Evolutionary conservation across 1,140 invertebrate genomes (phyloP), one percentile per base, ranked within the genome.

Genomic region (Euschistus heros): DNA sequence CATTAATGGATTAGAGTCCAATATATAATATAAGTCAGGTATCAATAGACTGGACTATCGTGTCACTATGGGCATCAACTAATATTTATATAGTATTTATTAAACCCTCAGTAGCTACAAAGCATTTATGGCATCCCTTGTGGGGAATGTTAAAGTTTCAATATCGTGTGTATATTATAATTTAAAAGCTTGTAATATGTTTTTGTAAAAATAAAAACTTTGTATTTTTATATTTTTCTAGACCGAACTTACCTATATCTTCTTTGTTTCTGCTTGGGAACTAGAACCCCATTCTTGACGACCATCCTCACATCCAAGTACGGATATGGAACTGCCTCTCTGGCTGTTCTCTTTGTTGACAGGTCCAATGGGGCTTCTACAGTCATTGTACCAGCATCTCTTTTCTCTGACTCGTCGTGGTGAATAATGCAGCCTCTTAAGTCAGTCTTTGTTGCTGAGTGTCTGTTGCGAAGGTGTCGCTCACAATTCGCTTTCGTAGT

Each of bases 401-500:
- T 8, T 14, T 86, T 83, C 67, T 92, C 88, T 77, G 90, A 88
- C 0, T 84, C 87, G 0, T 88, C 87, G 76, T 92, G 89, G 71
- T 92, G 91, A 54, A 91, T 89, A 60, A 94, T 87, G 3, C 86
- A 84, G 94, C 91, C 65, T 94, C 89, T 55, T 91, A 82, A 3
- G 85, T 82, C 54, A 84, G 79, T 78, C 93, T 89, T 0, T 27
- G 66, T 63, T 7, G 62, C 62, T n/a, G 87, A 84, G 72, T 98
- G 94, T 1, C 91, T 79, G 79, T 97, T 90, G 72, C 93, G 79
- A 73, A 97, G 79, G 80, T 98, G 90, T 0, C 90, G 76, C 75
- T 93, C 90, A 72, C 90, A 93, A 70, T 93, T 93, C 0, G 89
- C 84, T 76, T 97, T 97, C 0, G 94, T 98, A 1, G 94, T 97